A percentile compares a stretch with the other conserved stretches of the same genome.
Evolutionary conservation across 2,113 vertebrate species (phyloP).

Genomic region (Oceanodroma tethys): DNA sequence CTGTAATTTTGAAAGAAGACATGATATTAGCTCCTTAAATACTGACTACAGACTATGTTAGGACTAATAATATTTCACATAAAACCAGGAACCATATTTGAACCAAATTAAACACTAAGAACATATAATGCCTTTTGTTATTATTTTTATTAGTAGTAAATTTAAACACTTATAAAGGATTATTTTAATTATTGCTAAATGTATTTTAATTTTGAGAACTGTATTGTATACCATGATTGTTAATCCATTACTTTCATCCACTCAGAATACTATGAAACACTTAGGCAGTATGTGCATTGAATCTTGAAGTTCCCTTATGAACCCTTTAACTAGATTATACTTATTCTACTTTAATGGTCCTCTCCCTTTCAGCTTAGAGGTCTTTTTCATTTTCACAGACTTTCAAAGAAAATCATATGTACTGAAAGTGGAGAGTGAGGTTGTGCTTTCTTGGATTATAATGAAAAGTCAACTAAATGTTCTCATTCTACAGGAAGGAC

Average conservation of each 20-base stretch:
- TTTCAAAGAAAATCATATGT: neutral
- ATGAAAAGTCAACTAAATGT: neutral
- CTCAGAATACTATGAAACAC: neutral
- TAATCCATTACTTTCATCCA: neutral
- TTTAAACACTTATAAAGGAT: neutral
- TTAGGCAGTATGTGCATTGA: neutral
- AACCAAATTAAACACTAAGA: neutral
- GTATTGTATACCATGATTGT: neutral
- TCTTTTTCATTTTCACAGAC: neutral
- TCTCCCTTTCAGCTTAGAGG: neutral
- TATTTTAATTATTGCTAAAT: neutral
- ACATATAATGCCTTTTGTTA: neutral
- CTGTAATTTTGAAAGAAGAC: neutral
- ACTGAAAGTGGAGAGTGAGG: neutral
- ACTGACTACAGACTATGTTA: neutral
- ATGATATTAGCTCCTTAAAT: neutral
- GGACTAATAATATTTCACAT: neutral
- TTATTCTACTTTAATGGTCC: neutral
- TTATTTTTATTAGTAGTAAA: neutral
- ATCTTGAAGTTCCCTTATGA: neutral
- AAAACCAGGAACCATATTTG: neutral
- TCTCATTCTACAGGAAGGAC: neutral
- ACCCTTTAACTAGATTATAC: neutral
- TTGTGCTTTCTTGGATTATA: neutral
- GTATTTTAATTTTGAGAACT: neutral